Percentiles rank a stretch among this genome's conserved stretches.
Evolutionary conservation across 2,113 vertebrate species (phyloP).

Genomic region (Upupa epops): DNA sequence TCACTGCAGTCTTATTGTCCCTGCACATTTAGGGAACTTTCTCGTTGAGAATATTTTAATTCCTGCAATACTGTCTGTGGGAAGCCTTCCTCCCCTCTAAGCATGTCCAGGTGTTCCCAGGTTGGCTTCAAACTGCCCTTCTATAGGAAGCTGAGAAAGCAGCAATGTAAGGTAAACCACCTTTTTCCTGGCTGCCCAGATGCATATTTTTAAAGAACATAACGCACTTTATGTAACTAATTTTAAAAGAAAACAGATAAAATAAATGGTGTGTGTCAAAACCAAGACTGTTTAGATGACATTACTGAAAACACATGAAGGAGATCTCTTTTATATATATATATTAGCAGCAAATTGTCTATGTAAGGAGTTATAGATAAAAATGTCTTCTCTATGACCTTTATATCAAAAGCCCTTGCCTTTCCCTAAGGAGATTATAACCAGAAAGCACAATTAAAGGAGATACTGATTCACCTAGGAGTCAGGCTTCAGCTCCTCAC

Average conservation of each 20-base stretch:
- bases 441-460: background rate
- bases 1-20: background rate
- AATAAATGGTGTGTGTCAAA: background rate
- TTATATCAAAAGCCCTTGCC: background rate
- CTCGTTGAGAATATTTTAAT: background rate
- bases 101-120: background rate
- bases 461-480: background rate
- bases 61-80: background rate
- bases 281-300: background rate
- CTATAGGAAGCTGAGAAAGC: background rate
- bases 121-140: background rate
- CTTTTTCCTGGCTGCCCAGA: background rate
- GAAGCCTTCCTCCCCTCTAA: background rate
- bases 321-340: background rate
- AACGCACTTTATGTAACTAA: accelerated
- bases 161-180: background rate
- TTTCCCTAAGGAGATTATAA: background rate
- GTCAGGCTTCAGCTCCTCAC: background rate
- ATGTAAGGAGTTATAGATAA: background rate
- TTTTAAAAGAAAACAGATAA: background rate
- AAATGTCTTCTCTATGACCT: background rate
- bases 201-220: background rate
- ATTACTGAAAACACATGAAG: background rate
- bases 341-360: background rate
- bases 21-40: background rate